Base-by-base conservation (phyloP, 2,888 invertebrate genomes). In the Clusia tigrina region DNA sequence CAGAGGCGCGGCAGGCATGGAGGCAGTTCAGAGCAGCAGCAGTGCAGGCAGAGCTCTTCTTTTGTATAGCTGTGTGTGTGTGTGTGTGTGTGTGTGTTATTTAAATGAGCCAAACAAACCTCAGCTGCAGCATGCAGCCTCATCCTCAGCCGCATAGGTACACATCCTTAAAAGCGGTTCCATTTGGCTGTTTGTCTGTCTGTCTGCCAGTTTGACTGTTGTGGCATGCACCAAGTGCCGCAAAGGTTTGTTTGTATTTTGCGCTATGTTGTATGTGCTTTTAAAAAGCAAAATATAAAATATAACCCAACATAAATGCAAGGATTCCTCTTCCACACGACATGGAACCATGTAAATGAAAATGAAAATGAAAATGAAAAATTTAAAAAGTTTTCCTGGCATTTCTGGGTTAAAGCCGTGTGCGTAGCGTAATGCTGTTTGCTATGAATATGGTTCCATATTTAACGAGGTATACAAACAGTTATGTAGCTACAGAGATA, bases 341-440 rank as follows among this genome's bases (percentile, higher is more conserved):
- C 32, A 32, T 32, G 32, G 32, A 5, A n/a, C n/a, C n/a, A 12
- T 32, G 32, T 5, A 5, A 32, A 32, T 12, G 12, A 12, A 9
- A 5, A 12, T 32, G 23, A 38, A 56, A 38, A 56, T 17, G 42
- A 32, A 37, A 56, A 56, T 38, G 55, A 56, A 42, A 56, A 56
- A 56, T 22, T 37, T 20, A 38, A 42, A 42, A 56, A 56, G 42
- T 38, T 56, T 38, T 56, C 12, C n/a, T 42, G 32, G 15, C n/a
- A 17, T 42, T 42, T 6, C n/a, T 42, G 32, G 32, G 32, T 32
- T 32, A 32, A 32, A 32, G n/a, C 12, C 32, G 32, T 32, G 5
- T 12, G 32, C 12, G 5, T 32, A 12, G 32, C 5, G 32, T 32
- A 9, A 9, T 9, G 32, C 32, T 32, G 32, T 32, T 32, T 32